Percentiles rank a stretch among this genome's conserved stretches.
Evolutionary conservation across 2,113 vertebrate species (phyloP).

Genomic region (Bubo bubo): DNA sequence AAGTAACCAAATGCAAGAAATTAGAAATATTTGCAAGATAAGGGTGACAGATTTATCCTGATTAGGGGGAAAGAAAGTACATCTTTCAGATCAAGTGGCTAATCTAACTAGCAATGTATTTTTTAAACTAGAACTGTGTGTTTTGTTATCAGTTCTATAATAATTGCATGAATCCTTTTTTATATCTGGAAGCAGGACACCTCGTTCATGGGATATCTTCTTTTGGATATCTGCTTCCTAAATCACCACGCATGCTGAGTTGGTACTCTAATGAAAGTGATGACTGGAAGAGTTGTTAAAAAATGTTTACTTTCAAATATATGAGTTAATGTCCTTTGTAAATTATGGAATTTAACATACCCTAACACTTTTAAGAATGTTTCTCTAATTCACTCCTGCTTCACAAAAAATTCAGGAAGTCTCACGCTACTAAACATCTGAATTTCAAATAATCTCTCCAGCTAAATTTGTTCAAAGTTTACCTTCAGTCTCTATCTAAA

Average conservation of each 20-base stretch:
- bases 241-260: background rate
- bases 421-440: background rate
- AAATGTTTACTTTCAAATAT: background rate
- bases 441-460: background rate
- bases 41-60: background rate
- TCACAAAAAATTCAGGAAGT: background rate
- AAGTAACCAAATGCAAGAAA: background rate
- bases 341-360: background rate
- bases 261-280: background rate
- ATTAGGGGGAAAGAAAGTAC: background rate
- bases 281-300: background rate
- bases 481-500: background rate
- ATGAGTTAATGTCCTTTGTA: background rate
- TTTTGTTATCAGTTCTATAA: background rate
- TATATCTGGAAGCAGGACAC: background rate
- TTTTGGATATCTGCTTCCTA: background rate
- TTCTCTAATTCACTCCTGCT: background rate
- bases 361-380: background rate
- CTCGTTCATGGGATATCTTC: background rate
- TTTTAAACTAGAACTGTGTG: background rate
- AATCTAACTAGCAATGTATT: background rate
- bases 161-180: background rate
- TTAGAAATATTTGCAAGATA: background rate
- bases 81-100: background rate
- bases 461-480: background rate